A percentile compares a stretch with the other conserved stretches of the same genome.
Evolutionary conservation across 2,797 vertebrate genomes (phyloP).

Genomic region (Melanotaenia boesemani): DNA sequence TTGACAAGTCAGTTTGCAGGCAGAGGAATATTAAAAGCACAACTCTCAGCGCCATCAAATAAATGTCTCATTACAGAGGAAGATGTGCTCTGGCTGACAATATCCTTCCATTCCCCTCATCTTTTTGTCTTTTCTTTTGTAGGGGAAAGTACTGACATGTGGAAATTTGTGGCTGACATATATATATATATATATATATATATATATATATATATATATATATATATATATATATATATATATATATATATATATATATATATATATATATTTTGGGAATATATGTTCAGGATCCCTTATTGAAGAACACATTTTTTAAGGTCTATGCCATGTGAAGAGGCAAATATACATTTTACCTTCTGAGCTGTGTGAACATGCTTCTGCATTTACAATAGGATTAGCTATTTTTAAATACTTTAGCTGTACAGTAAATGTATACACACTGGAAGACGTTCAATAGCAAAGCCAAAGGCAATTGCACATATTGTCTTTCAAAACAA

Average conservation of each 20-base stretch:
- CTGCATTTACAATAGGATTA: not conserved
- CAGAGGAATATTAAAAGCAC: slow-evolving; percentile 29
- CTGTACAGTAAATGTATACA: not conserved
- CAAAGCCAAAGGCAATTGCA: slow-evolving; percentile 30
- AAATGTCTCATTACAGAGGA: slow-evolving; percentile 9
- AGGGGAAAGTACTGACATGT: too few relatives aligned
- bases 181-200: too few relatives aligned
- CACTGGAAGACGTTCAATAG: slow-evolving; percentile 31
- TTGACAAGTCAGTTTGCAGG: slow-evolving; percentile 30
- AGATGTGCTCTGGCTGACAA: not conserved
- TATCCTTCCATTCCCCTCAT: not conserved
- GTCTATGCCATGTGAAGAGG: not conserved
- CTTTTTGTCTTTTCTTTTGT: not conserved
- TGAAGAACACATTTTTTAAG: too few relatives aligned
- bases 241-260: too few relatives aligned
- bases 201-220: too few relatives aligned
- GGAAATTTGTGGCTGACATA: too few relatives aligned
- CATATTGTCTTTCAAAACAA: slow-evolving; percentile 59
- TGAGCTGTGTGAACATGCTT: accelerated
- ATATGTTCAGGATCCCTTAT: too few relatives aligned
- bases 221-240: too few relatives aligned
- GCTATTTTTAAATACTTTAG: not conserved
- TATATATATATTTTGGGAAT: too few relatives aligned
- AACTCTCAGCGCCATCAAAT: slow-evolving; percentile 8
- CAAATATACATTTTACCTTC: not conserved